Conservation (phyloP, 2,113 vertebrate species). For the Seriola aureovittata region DNA sequence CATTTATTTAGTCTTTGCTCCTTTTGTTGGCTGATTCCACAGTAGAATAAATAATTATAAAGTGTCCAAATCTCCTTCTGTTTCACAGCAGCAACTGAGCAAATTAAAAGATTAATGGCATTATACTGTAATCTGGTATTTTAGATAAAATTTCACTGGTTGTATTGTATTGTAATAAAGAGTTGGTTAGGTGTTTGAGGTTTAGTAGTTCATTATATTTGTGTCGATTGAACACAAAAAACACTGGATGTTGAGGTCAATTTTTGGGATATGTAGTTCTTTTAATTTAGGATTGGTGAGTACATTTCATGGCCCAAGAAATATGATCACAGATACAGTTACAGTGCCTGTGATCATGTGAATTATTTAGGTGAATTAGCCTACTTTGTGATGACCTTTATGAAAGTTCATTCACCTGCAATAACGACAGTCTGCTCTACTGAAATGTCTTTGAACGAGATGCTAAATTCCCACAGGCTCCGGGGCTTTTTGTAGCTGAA, state of each 20-base stretch:
- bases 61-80: not conserved
- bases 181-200: no score
- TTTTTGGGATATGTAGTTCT: not conserved
- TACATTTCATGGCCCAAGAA: not conserved
- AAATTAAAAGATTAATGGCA: not conserved
- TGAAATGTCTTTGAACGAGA: conserved; percentile 14
- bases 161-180: no score
- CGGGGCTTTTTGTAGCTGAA: conserved; percentile 9
- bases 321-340: not conserved
- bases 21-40: not conserved
- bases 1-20: not conserved
- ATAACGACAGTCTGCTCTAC: conserved; percentile 18
- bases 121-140: not conserved
- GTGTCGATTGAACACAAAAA: no score
- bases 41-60: not conserved
- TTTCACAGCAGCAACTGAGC: not conserved
- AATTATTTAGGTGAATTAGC: not conserved
- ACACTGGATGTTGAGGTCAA: not conserved
- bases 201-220: no score
- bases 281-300: not conserved
- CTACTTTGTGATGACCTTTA: not conserved
- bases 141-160: not conserved
- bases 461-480: conserved; percentile 1
- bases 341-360: not conserved
- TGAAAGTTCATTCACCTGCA: conserved; percentile 18